Evolutionary conservation across 1,140 invertebrate species (phyloP).

Genomic region (Micrasema minimum): DNA sequence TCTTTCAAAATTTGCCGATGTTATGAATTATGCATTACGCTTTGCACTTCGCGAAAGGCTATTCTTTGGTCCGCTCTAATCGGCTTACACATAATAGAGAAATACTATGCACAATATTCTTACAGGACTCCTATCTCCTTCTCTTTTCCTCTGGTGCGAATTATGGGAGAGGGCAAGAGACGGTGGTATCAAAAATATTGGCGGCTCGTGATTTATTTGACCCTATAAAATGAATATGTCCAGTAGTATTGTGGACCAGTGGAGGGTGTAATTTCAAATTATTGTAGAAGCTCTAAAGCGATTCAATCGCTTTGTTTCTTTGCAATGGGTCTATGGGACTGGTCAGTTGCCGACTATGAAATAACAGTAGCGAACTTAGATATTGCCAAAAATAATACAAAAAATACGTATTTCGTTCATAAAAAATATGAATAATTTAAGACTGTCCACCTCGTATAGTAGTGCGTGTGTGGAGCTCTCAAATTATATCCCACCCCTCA

Average conservation of each 20-base stretch:
- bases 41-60: neutral
- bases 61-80: slow-evolving; percentile 14
- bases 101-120: too few species aligned
- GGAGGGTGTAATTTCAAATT: slow-evolving; percentile 51
- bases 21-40: slow-evolving; percentile 35
- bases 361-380: slow-evolving; percentile 7
- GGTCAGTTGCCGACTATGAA: slow-evolving; percentile 31
- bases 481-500: too few species aligned
- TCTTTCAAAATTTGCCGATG: slow-evolving; percentile 13
- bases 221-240: slow-evolving; percentile 25
- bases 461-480: too few species aligned
- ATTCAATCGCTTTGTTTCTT: slow-evolving; percentile 48
- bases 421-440: too few species aligned
- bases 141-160: too few species aligned
- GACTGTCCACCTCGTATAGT: too few species aligned
- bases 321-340: slow-evolving; percentile 2
- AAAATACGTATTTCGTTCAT: neutral
- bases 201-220: slow-evolving; percentile 35
- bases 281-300: slow-evolving; percentile 42
- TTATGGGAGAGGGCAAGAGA: too few species aligned
- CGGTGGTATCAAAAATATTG: too few species aligned
- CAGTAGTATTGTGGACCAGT: slow-evolving; percentile 44
- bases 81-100: slow-evolving; percentile 16
- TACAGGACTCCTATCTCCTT: too few species aligned
- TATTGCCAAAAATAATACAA: neutral